Conservation (phyloP, 2,113 vertebrate genomes). For the Noctilio leporinus region DNA sequence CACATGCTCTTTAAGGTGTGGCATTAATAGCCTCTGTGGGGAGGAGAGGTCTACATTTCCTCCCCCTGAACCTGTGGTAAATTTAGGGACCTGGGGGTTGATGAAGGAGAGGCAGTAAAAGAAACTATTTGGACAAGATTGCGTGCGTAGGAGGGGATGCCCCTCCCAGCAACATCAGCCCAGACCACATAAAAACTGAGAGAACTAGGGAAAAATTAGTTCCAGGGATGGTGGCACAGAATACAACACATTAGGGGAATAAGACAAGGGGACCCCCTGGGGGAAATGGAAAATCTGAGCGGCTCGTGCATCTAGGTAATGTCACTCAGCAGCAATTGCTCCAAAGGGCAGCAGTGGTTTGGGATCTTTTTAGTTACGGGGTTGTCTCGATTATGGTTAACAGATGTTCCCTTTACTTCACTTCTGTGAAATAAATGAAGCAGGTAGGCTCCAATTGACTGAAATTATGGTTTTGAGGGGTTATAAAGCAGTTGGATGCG, state of each 20-base stretch:
- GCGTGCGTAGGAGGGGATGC: neutral
- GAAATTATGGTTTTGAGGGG: neutral
- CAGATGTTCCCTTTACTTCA: neutral
- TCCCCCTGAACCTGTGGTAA: neutral
- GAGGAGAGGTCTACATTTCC: too few relatives aligned
- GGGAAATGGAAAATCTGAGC: neutral
- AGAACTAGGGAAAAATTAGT: neutral
- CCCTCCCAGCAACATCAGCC: neutral
- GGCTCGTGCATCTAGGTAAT: neutral
- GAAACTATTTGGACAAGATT: neutral
- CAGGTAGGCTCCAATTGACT: neutral
- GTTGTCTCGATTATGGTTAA: neutral
- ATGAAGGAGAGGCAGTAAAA: neutral
- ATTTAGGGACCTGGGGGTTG: neutral
- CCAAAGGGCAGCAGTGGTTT: neutral
- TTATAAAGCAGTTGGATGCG: neutral
- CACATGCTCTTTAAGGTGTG: neutral
- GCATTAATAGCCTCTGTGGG: too few relatives aligned
- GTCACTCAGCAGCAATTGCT: neutral
- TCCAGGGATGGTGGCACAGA: neutral
- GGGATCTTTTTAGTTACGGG: neutral
- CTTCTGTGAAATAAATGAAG: neutral
- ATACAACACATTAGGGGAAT: neutral
- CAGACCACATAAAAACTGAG: neutral
- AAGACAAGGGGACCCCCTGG: neutral